A percentile compares a stretch with the other conserved stretches of the same genome.
phyloP scores from a whole-genome alignment of 2,113 vertebrate species.

The Glaucomys volans region DNA sequence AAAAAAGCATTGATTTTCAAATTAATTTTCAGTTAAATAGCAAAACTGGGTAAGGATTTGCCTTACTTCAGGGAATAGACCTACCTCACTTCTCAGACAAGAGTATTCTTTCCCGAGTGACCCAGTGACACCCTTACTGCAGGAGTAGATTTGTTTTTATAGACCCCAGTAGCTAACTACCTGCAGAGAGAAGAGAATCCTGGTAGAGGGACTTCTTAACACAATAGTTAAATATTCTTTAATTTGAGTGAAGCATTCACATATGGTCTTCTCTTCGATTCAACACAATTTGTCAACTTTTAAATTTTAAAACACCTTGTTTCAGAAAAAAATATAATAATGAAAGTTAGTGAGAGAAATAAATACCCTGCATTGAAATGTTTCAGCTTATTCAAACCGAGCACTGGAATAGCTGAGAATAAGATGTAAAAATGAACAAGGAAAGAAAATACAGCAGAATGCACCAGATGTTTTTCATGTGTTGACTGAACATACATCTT shows the following conservation, averaged over 20 bases:
- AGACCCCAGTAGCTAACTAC: slow-evolving; percentile 91
- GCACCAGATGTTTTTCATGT: slow-evolving; percentile 71
- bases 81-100: slow-evolving; percentile 84
- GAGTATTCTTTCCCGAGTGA: slow-evolving; percentile 86
- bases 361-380: neutral
- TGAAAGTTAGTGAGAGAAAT: neutral
- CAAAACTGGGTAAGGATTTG: slow-evolving; percentile 85
- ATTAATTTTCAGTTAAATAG: slow-evolving; percentile 86
- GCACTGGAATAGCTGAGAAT: slow-evolving; percentile 8
- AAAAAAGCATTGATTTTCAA: slow-evolving; percentile 81
- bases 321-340: slow-evolving; percentile 27
- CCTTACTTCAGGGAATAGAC: slow-evolving; percentile 83
- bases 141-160: slow-evolving; percentile 94
- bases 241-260: slow-evolving; percentile 81
- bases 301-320: slow-evolving; percentile 73
- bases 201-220: slow-evolving; percentile 88
- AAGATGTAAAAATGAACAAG: slow-evolving; percentile 66
- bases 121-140: slow-evolving; percentile 89
- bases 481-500: slow-evolving; percentile 62
- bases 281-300: slow-evolving; percentile 75
- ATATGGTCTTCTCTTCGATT: slow-evolving; percentile 80
- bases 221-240: slow-evolving; percentile 86
- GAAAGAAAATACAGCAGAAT: slow-evolving; percentile 57
- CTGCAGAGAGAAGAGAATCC: slow-evolving; percentile 93
- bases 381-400: neutral